Evolutionary conservation across 2,797 vertebrate genomes (phyloP), one percentile per base, ranked within the genome.

Genomic region (Prionace glauca): DNA sequence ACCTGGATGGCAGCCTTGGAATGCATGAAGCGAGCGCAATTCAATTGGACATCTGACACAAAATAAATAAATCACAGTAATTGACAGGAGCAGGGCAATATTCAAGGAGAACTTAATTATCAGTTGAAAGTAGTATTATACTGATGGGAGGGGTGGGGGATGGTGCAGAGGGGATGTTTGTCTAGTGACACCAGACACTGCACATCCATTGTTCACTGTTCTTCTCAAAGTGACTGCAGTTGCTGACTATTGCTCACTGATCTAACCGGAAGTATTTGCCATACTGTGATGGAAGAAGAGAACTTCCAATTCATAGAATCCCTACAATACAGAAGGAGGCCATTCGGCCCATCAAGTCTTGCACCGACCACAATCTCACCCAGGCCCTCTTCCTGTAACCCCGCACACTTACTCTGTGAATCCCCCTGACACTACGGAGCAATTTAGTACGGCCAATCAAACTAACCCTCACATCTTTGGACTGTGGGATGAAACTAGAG

Each of bases 61-160:
- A 95, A 72, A 60, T 95, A 77, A 94, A 95, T 72, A 95, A 95
- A 77, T 95, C 14, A 72, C 93, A 18, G 41, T 74, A 45, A 94
- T 77, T 74, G 93, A 95, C 69, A 72, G 69, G 50, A 77, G 71
- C 36, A 32, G 93, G 93, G 69, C 45, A 74, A 95, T 32, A 56
- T 74, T 95, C 72, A 95, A 95, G 45, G 93, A 95, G 45, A 95
- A 95, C 71, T 95, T 77, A 95, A 95, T 92, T 77, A 95, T 95
- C 72, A 74, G 93, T 71, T 60, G 69, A 72, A 56, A 69, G n/a
- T 41, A 67, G 2, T 69, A 92, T 36, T 12, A 41, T 92, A 67
- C 90, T 92, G 62, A 24, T 14, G 81, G 41, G 16, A 1, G 77
- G 36, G n/a, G 18, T 36, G n/a, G n/a, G 77, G 4, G 16, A 12